Base-by-base conservation (phyloP, 2,888 invertebrate species). In the Agrochola lychnidis region DNA sequence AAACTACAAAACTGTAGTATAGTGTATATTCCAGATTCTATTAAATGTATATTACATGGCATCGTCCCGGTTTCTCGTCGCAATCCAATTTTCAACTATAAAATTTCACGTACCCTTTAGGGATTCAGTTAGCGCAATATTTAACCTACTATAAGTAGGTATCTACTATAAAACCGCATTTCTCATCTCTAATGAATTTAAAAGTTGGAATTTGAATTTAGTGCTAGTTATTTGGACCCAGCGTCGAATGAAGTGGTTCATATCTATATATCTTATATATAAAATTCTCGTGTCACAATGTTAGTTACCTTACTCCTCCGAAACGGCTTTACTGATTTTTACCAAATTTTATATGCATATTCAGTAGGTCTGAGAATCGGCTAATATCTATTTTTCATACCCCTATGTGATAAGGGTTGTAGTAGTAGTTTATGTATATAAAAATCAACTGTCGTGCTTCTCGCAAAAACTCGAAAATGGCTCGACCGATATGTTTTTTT, bases 51-150 rank as follows among this genome's bases (percentile, higher is more conserved):
- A 16, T 19, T 51, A 14, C 22, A 61, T 53, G 36, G 2, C 19
- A n/a, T 59, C 4, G 14, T n/a, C 59, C 19, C 56, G 16, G 64
- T 19, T 61, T 72, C 19, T 30, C 30, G 30, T 40, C 36, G 22
- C 36, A 22, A 51, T 68, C 16, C 16, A 68, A 63, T 68, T 79
- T 63, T 57, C n/a, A 51, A 61, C 36, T 40, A 19, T 30, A 16
- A 45, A 53, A 66, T n/a, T 66, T 56, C 25, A 66, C 14, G 7
- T 42, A 19, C n/a, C 3, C 25, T 51, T 51, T 12, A 67, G 42
- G n/a, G 40, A 56, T 62, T 56, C 25, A 56, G 14, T 1, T n/a
- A 63, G 14, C 40, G 19, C 12, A 56, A 12, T 77, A 63, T 48
- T 3, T n/a, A 30, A 30, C 25, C 3, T 22, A 36, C n/a, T 53